Percentiles rank a stretch among this genome's conserved stretches.
phyloP scores from a whole-genome alignment of 2,113 vertebrate genomes.

The Seriola aureovittata region DNA sequence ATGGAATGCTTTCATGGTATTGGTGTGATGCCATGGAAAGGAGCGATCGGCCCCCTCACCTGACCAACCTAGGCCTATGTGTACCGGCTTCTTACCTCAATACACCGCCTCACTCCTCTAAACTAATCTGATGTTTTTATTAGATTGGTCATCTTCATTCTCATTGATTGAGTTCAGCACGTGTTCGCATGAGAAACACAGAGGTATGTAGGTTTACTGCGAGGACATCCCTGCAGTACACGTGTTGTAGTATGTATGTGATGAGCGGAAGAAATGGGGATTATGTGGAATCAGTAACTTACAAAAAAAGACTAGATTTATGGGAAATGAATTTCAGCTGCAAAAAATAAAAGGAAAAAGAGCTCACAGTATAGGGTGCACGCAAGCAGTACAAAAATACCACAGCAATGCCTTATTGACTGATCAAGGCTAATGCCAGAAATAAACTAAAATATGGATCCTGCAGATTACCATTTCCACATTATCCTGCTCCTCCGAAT shows the following conservation, averaged over 20 bases:
- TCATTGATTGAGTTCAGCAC: not conserved
- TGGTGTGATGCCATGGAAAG: conserved; percentile 1
- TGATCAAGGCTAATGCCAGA: conserved; percentile 18
- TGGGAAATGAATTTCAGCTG: not conserved
- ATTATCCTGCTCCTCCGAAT: not conserved
- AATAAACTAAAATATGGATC: conserved; percentile 36
- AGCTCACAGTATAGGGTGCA: not conserved
- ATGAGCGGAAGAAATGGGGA: not conserved
- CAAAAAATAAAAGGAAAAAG: not conserved
- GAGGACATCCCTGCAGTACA: not conserved
- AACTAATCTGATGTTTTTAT: not conserved
- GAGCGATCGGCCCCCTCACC: not conserved
- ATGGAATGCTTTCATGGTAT: not conserved
- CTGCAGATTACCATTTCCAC: conserved; percentile 6
- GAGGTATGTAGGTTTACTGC: not conserved
- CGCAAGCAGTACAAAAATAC: not conserved
- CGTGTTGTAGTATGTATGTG: not conserved
- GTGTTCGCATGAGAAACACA: not conserved
- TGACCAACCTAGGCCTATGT: not conserved
- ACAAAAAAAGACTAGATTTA: not conserved
- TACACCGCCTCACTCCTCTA: not conserved
- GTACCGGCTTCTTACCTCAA: not conserved
- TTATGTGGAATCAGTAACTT: not conserved
- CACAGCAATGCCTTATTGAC: conserved; percentile 20
- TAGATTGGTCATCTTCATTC: not conserved